Base-by-base conservation (phyloP, 2,888 invertebrate genomes). In the Arctia plantaginis region DNA sequence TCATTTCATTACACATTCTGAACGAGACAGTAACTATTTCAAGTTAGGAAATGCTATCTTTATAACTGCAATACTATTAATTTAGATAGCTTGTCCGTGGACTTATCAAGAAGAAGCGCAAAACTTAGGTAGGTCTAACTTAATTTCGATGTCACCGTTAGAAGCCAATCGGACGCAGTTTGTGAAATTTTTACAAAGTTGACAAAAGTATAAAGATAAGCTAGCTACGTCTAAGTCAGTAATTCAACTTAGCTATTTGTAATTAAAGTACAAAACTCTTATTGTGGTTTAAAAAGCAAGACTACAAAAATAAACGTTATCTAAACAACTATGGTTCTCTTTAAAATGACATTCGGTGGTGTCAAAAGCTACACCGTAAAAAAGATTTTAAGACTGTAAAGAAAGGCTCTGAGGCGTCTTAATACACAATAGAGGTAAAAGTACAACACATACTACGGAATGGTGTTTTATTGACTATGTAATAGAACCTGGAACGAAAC, bases 151-250 rank as follows among this genome's bases (percentile, higher is more conserved):
- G 84, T 79, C 83, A 83, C 81, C 88, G 87, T 88, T 90, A 88
- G 82, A 82, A 88, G 86, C 89, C 90, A 90, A 92, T 92, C 90
- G 89, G 82, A 81, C 86, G 86, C 87, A 88, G 92, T 86, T 92
- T 89, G 90, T 87, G 88, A 90, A 90, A 92, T 90, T 91, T 91
- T 90, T 89, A 90, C 88, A 91, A 91, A 90, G 88, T 88, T 90
- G 85, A 82, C 79, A 72, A 79, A 83, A 82, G 77, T 84, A 85
- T 81, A 83, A 85, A 79, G 80, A 81, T 80, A 71, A 67, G 69
- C 59, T 74, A 79, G 70, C 59, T 75, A 79, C 80, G 80, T 85
- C 71, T 82, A 83, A 82, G 76, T 74, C 76, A 65, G 41, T 73
- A 65, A 79, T 72, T 73, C 41, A 27, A 66, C 35, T 74, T 18